phyloP scores from a whole-genome alignment of 2,797 vertebrate species.

The Threskiornis aethiopicus region DNA sequence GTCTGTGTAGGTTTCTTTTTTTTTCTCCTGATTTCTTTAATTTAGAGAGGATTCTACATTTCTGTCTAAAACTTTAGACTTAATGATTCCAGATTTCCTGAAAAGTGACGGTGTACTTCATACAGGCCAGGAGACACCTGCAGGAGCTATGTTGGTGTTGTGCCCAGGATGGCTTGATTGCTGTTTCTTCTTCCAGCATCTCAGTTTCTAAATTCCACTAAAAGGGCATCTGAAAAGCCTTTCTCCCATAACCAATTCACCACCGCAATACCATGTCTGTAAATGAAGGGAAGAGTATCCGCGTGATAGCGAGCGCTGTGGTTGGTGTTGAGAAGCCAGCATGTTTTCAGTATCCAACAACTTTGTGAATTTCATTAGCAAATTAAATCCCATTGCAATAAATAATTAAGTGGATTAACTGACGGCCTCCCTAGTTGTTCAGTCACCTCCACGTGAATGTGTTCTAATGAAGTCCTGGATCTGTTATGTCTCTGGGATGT shows the following conservation, averaged over 20 bases:
- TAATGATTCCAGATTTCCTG: not conserved
- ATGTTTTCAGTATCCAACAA: not conserved
- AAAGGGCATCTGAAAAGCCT: not conserved
- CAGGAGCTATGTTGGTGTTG: not conserved
- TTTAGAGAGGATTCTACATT: not conserved
- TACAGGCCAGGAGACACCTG: not conserved
- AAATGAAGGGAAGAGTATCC: not conserved
- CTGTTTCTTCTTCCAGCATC: not conserved
- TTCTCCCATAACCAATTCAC: not conserved
- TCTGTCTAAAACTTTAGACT: not conserved
- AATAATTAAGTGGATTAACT: slow-evolving; percentile 35
- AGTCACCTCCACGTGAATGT: not conserved
- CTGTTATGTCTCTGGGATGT: not conserved
- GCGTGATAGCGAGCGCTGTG: fast-evolving
- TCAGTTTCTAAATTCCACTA: not conserved
- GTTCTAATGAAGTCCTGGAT: not conserved
- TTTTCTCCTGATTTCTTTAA: not conserved
- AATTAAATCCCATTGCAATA: not conserved
- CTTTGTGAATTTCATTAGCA: not conserved
- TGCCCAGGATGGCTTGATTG: not conserved
- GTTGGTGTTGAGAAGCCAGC: not conserved
- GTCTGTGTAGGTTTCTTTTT: not conserved
- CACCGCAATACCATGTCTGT: not conserved
- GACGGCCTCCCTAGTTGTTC: not conserved
- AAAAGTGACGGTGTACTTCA: not conserved